Conservation (phyloP, 2,888 invertebrate species). For the Troilus luridus region DNA sequence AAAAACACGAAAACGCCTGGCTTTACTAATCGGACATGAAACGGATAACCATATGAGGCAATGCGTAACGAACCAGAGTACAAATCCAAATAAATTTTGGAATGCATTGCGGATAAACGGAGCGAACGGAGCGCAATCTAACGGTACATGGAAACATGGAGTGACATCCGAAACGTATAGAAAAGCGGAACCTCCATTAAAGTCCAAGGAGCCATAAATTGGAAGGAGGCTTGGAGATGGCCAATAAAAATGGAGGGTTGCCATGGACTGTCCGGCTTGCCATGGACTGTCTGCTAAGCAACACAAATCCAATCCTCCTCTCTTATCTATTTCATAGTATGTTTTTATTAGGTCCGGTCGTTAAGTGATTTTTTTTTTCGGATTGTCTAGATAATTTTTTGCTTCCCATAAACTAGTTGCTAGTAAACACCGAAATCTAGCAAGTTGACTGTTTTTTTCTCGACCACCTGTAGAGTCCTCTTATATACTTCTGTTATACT, state of each 20-base stretch:
- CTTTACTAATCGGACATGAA: neutral
- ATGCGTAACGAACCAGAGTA: neutral
- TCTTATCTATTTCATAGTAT: constrained; percentile 15
- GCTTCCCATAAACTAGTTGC: neutral
- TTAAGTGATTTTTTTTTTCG: neutral
- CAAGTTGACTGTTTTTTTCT: too few relatives aligned
- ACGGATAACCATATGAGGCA: neutral
- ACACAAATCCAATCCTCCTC: neutral
- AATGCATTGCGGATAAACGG: neutral
- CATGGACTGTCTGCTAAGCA: neutral
- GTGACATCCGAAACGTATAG: constrained; percentile 42
- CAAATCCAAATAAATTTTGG: neutral
- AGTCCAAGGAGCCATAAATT: constrained; percentile 2
- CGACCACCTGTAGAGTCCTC: too few relatives aligned
- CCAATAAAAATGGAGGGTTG: constrained; percentile 13
- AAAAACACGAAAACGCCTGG: neutral
- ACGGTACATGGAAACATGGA: constrained; percentile 12
- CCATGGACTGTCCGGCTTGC: neutral
- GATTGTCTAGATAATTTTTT: neutral
- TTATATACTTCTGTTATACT: too few relatives aligned
- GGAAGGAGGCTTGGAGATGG: neutral
- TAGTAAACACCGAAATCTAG: neutral
- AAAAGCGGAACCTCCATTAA: constrained; percentile 28
- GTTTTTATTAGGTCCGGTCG: neutral
- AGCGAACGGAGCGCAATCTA: constrained; percentile 26